Base-by-base conservation (phyloP, 2,797 vertebrate species). In the Setipinna tenuifilis region DNA sequence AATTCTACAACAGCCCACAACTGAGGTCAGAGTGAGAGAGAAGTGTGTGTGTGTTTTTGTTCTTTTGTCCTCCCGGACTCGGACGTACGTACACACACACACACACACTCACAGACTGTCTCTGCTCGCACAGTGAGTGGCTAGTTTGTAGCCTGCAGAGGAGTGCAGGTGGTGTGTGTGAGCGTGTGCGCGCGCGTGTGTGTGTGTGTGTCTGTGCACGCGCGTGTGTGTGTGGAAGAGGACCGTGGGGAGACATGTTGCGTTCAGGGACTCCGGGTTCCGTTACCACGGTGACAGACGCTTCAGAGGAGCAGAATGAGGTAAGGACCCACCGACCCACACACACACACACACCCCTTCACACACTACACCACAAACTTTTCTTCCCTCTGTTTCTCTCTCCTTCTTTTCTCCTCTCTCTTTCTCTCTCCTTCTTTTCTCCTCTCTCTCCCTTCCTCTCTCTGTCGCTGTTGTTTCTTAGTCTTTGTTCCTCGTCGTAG, bases 1-100 rank as follows among this genome's bases (percentile, higher is more conserved):
- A 88, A 87, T 87, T 88, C 81, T 83, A 23, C 28, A 75, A 35
- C 68, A 85, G 35, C 83, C 75, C 75, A 83, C 71, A 46, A 59
- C 85, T 84, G 21, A 85, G 80, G 85, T 84, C 71, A 19, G 48
- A 87, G 85, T 57, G 86, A 81, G 78, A 83, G 19, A 68, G 10
- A 14, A 10, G 14, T 2, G 68, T 19, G 28, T 35, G 10, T 35
- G 0, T 35, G 2, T 71, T 0, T 75, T 16, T 75, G 16, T 75
- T 41, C 14, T 75, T 75, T 41, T 75, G 68, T 75, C 68, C 68
- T 75, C 28, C 19, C 28, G 14, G 11, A 68, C 62, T 28, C 62
- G 3, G 9, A 19, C 58, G 12, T 28, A 31, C 25, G 35, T 0
- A 75, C 28, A 35, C 14, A 54, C 50, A 14, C 50, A 7, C 59